Evolutionary conservation across 1,140 invertebrate genomes (phyloP), one percentile per base, ranked within the genome.

Genomic region (Gonatopus flavifemur): DNA sequence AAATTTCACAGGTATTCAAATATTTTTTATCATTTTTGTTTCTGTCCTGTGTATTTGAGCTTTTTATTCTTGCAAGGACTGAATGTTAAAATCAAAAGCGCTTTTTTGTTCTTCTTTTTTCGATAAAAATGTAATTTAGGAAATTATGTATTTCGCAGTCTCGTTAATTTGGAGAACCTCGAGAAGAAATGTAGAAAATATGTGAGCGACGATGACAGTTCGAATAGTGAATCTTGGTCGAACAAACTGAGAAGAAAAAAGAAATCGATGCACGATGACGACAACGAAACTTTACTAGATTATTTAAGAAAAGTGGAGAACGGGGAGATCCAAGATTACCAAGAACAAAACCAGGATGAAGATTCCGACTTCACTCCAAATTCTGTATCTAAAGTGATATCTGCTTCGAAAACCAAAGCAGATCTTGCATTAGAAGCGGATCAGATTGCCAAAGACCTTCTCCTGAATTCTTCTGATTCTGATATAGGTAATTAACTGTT

Each of bases 381-480:
- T 54, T 44, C 18, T 40, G 52, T 18, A 45, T 42, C 12, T n/a
- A 35, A 31, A 45, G 30, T 24, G 39, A 39, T 49, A 13, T 30
- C 35, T 32, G 2, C 7, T 10, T 10, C 41, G n/a, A 6, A 30
- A 22, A 47, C 45, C 9, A 66, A 66, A 5, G 41, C 61, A 6
- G 53, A 67, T 18, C 44, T 72, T 36, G 30, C 67, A 9, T 21
- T 33, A 1, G 63, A 69, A 13, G 63, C 61, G 31, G 60, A 74
- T 39, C 54, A 45, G 44, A 19, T 54, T 20, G 59, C 67, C 3
- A 72, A 67, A 50, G 47, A 67, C 4, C 44, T 47, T 16, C 39
- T 74, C 15, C 45, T 76, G 13, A 39, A 59, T 13, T 70, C 60
- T 38, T 66, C 65, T n/a, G 63, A 64, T 37, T 72, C 71, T 8